Base-by-base conservation (phyloP, 2,888 invertebrate species). In the Fabriciana adippe region DNA sequence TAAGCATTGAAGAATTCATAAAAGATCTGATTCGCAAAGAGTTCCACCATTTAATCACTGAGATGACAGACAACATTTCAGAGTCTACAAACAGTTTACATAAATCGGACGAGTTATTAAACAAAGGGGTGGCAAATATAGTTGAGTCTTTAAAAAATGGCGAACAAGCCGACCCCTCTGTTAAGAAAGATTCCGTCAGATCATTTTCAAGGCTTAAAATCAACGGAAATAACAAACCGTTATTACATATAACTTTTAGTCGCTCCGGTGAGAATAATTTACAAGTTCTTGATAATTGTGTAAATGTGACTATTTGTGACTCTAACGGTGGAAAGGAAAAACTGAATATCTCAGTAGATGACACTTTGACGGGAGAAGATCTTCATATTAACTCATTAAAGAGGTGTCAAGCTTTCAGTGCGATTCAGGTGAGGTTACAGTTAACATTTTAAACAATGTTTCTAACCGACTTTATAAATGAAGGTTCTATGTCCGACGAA, bases 351-450 rank as follows among this genome's bases (percentile, higher is more conserved):
- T 82, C 87, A 0, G 53, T 81, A 60, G 88, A 87, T 35, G 89
- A 88, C 16, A 83, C 83, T 2, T 66, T 84, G 73, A 80, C 82
- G 1, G 72, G 70, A 11, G 91, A 90, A 3, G 90, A 90, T 47
- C 74, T 80, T 51, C 86, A 87, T 47, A 75, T 81, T 41, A 85
- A 89, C 66, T 82, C 88, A 60, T 76, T 93, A 74, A 93, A 92
- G 77, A 79, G 93, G 35, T 93, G 93, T 78, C 93, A 93, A 82
- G 89, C 91, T 83, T 93, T 92, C 83, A 90, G 86, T 77, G 92
- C 93, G 77, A 84, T 93, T 80, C 93, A 93, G 91, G 93, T 91
- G 45, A 35, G 63, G 31, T 31, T 16, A 14, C 35, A 35, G 1
- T 35, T 8, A 8, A 35, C 6, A 35, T 35, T 35, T 11, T 35